Conservation (phyloP, 2,113 vertebrate species). For the Larimichthys crocea region DNA sequence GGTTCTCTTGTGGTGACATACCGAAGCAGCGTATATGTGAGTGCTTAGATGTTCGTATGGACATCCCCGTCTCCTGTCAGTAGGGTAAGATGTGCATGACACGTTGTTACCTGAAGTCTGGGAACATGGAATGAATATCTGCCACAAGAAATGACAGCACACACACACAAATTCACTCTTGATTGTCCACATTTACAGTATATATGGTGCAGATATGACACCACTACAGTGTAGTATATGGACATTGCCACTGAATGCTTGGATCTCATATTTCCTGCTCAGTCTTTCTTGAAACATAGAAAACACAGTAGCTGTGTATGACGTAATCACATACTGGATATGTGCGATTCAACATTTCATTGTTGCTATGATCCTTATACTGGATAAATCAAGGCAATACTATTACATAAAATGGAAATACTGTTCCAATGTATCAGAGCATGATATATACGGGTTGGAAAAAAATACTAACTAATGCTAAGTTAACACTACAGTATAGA, state of each 20-base stretch:
- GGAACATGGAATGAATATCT: not conserved
- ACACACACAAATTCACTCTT: not conserved
- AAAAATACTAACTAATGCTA: not conserved
- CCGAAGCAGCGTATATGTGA: not conserved
- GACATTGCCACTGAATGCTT: not conserved
- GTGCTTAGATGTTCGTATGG: not conserved
- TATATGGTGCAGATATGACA: not conserved
- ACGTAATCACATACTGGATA: not conserved
- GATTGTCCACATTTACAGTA: not conserved
- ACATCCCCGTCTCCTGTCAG: not conserved
- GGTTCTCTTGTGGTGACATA: slow-evolving; percentile 20
- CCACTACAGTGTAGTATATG: not conserved
- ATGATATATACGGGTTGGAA: not conserved
- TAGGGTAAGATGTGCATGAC: not conserved
- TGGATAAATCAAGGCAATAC: no score
- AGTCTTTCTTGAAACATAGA: not conserved
- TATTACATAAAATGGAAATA: not conserved
- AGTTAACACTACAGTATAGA: not conserved
- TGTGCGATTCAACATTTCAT: not conserved
- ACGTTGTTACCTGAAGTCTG: not conserved
- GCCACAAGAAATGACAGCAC: not conserved
- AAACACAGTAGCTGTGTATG: not conserved
- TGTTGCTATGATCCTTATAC: not conserved
- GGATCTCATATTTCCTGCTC: no score
- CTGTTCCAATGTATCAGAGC: not conserved